Evolutionary conservation across 2,113 vertebrate genomes (phyloP).

Genomic region (Arenaria interpres): DNA sequence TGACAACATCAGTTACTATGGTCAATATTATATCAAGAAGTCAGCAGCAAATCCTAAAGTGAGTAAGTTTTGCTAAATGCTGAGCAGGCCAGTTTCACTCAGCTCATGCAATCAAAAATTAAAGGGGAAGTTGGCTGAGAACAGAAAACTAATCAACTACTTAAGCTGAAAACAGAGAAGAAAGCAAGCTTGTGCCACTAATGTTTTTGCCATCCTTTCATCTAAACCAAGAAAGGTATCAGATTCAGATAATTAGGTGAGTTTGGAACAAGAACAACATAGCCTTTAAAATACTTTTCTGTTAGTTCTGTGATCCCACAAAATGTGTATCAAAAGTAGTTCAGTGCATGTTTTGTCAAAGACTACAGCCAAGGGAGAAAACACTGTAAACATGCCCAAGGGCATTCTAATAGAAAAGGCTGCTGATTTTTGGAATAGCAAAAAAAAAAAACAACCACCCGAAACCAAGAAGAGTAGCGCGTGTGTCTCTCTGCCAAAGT

Average conservation of each 20-base stretch:
- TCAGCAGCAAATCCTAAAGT: background rate
- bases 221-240: background rate
- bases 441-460: background rate
- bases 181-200: background rate
- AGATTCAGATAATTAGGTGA: background rate
- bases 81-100: background rate
- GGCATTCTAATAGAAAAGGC: background rate
- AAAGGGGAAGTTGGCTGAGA: background rate
- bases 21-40: background rate
- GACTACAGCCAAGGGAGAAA: background rate
- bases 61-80: background rate
- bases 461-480: background rate
- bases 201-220: background rate
- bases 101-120: background rate
- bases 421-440: background rate
- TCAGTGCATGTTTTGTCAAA: background rate
- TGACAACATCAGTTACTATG: background rate
- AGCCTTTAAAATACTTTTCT: background rate
- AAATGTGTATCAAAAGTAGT: background rate
- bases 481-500: background rate
- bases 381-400: background rate
- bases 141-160: background rate
- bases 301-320: background rate
- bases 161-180: background rate
- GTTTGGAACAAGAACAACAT: background rate